Evolutionary conservation across 2,797 vertebrate species (phyloP).

Genomic region (Tiaroga cobitis): DNA sequence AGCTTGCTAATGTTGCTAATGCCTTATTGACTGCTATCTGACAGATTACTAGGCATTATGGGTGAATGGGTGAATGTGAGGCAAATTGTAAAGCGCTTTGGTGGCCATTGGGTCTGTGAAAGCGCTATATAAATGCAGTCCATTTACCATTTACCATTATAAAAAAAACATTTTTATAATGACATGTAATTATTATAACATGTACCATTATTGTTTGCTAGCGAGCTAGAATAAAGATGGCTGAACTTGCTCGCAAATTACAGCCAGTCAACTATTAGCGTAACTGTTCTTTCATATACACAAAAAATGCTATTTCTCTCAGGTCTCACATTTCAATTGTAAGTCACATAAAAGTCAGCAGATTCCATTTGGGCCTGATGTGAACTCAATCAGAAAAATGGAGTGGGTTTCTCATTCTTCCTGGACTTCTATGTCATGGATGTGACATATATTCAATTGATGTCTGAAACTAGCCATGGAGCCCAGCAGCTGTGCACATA

Average conservation of each 20-base stretch:
- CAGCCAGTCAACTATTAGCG: neutral
- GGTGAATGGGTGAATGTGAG: too few species aligned
- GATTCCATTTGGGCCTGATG: slow-evolving; percentile 1
- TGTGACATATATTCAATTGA: slow-evolving; percentile 14
- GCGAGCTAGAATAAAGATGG: neutral
- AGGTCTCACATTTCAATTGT: neutral
- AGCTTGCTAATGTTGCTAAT: neutral
- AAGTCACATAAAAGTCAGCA: neutral
- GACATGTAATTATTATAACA: too few species aligned
- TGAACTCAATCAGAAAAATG: slow-evolving; percentile 39
- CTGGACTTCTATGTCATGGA: neutral
- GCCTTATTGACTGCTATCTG: neutral
- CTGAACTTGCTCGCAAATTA: neutral
- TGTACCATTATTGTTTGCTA: neutral
- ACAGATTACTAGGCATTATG: neutral
- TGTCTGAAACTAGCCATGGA: slow-evolving; percentile 15
- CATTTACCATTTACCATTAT: too few species aligned
- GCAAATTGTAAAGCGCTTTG: too few species aligned
- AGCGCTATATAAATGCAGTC: too few species aligned
- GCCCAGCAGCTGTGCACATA: slow-evolving; percentile 1
- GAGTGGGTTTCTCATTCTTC: neutral
- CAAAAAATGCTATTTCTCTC: neutral
- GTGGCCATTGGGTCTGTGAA: too few species aligned
- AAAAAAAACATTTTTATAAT: neutral
- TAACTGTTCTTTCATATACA: neutral